Conservation (phyloP, 2,113 vertebrate species). For the Coracopsis vasa region DNA sequence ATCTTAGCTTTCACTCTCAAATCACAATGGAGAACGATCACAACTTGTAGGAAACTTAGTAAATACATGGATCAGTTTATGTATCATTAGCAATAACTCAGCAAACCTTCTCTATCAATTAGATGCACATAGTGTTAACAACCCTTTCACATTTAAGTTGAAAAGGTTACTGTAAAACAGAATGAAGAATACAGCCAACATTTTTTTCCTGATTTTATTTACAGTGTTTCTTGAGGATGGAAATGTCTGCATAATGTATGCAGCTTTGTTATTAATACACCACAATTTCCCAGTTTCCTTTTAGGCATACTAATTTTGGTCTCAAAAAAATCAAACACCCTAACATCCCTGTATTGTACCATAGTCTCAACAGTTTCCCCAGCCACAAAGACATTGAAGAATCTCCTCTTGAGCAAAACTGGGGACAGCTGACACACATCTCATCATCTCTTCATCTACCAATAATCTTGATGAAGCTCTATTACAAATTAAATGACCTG, state of each 20-base stretch:
- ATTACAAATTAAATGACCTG: background rate
- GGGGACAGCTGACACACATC: background rate
- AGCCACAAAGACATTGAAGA: background rate
- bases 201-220: background rate
- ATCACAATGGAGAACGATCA: background rate
- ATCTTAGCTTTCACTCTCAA: background rate
- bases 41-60: background rate
- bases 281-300: background rate
- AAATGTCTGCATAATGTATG: fast-evolving
- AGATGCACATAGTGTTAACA: background rate
- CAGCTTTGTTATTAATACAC: background rate
- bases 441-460: background rate
- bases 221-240: background rate
- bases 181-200: background rate
- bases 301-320: background rate
- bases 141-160: background rate
- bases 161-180: background rate
- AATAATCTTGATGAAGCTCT: background rate
- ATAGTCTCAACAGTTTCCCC: background rate
- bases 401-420: background rate
- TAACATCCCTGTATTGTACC: background rate
- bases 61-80: background rate
- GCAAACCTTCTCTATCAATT: background rate
- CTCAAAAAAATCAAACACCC: background rate
- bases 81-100: background rate